A percentile compares a stretch with the other conserved stretches of the same genome.
Conservation (phyloP, 2,888 invertebrate species). For the Kryphioiulus occultus region DNA sequence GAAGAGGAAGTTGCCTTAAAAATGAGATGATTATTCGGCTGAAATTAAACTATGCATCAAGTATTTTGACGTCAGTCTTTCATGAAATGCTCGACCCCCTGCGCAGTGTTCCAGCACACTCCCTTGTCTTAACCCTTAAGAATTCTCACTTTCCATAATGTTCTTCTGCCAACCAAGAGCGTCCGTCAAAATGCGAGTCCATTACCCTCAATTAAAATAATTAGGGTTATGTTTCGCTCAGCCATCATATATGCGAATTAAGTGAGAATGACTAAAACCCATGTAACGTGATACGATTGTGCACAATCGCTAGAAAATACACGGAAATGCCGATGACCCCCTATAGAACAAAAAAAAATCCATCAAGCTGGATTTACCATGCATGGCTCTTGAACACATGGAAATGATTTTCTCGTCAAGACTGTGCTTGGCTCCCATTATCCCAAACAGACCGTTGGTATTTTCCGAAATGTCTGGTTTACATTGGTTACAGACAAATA, state of each 20-base stretch:
- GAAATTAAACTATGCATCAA: not conserved
- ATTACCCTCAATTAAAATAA: conserved; percentile 35
- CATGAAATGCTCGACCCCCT: not conserved
- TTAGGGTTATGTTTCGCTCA: conserved; percentile 17
- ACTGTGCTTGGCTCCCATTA: too few species aligned
- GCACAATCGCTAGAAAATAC: not conserved
- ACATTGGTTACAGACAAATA: too few species aligned
- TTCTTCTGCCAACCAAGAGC: not conserved
- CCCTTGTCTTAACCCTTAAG: not conserved
- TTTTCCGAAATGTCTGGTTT: too few species aligned
- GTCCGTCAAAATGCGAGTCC: not conserved
- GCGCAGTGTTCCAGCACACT: not conserved
- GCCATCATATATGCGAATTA: not conserved
- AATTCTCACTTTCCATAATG: not conserved
- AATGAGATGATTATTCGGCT: not conserved
- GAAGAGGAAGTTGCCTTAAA: too few species aligned
- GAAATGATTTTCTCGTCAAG: too few species aligned
- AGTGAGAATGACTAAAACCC: not conserved
- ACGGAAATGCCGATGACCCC: conserved; percentile 20
- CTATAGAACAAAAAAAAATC: not conserved
- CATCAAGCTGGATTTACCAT: not conserved
- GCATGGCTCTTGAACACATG: not conserved
- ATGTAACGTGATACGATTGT: not conserved
- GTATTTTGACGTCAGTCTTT: not conserved
- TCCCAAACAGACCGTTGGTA: too few species aligned